phyloP scores from a whole-genome alignment of 2,113 vertebrate species.

The Pseudolaguvia tuberculata region DNA sequence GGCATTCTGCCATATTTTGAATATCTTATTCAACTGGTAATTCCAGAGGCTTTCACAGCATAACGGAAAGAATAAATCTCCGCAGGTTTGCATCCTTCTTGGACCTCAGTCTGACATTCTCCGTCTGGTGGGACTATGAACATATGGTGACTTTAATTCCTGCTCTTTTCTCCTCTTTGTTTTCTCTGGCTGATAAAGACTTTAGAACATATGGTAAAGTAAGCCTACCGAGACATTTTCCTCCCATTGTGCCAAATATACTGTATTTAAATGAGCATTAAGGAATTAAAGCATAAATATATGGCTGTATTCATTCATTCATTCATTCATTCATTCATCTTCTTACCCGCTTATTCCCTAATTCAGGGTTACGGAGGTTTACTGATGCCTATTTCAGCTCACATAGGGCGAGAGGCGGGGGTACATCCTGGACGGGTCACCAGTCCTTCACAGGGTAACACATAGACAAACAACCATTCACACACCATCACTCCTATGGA shows the following conservation, averaged over 20 bases:
- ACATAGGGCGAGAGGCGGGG: too few species aligned
- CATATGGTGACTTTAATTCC: slow-evolving; percentile 14
- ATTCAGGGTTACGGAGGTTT: too few species aligned
- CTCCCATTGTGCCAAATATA: not conserved
- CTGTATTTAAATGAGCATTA: not conserved
- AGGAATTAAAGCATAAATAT: not conserved
- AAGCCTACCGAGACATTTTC: not conserved
- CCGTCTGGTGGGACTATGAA: not conserved
- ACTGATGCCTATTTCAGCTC: too few species aligned
- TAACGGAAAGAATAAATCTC: not conserved
- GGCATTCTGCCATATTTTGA: slow-evolving; percentile 6
- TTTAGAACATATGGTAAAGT: not conserved
- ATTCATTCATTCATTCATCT: too few species aligned
- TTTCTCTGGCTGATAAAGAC: slow-evolving; percentile 9
- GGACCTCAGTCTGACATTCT: slow-evolving; percentile 4
- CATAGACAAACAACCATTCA: too few species aligned
- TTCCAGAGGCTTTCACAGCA: not conserved
- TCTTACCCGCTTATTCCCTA: too few species aligned
- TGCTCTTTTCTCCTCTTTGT: not conserved
- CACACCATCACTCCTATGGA: too few species aligned
- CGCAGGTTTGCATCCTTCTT: too few species aligned
- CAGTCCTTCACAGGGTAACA: too few species aligned
- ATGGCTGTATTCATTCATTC: too few species aligned
- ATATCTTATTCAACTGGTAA: slow-evolving; percentile 21
- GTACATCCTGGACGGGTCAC: too few species aligned